Base-by-base conservation (phyloP, 1,140 invertebrate species). In the Apis laboriosa region DNA sequence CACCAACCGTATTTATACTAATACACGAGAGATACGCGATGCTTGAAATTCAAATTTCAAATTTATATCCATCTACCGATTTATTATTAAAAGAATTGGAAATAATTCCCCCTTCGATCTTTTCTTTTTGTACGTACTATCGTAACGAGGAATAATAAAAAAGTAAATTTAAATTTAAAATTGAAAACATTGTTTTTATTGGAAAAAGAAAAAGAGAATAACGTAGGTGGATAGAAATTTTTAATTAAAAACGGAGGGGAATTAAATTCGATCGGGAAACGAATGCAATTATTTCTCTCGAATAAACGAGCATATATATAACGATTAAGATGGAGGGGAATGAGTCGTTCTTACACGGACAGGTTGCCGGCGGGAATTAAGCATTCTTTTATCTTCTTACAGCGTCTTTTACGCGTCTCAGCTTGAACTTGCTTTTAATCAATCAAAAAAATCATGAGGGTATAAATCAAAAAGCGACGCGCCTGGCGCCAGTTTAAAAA, bases 311-410 rank as follows among this genome's bases (percentile, higher is more conserved):
- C 82, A 83, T 88, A 88, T n/a, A 84, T 86, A 90, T 91, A 91
- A 91, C 84, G 80, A 76, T 84, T 82, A 70, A 89, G 73, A 83
- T 77, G 67, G 28, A 83, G 67, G 74, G 67, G 68, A 83, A 81
- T 61, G 77, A 76, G 71, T 73, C 79, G 70, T 76, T 76, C 51
- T 73, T 77, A 49, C 21, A 34, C 84, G 71, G 76, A 64, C 85
- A 86, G 84, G 84, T 89, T 90, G 91, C 89, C 90, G 83, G 81
- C 86, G 84, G 87, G 90, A 92, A 93, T 93, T 92, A 93, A 92
- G 88, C 88, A 92, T 91, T 92, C 91, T 93, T 93, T 93, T 93
- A 93, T 92, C 91, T 91, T 91, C 82, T 90, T 88, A 84, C 86
- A 84, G 78, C 76, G 66, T 88, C 58, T 61, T 90, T 90, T 80